A percentile compares a stretch with the other conserved stretches of the same genome.
These are phyloP conservation scores for Progne subis DNA, from an alignment of 2,113 vertebrate genomes.

Conservation along the genomic window DNA sequence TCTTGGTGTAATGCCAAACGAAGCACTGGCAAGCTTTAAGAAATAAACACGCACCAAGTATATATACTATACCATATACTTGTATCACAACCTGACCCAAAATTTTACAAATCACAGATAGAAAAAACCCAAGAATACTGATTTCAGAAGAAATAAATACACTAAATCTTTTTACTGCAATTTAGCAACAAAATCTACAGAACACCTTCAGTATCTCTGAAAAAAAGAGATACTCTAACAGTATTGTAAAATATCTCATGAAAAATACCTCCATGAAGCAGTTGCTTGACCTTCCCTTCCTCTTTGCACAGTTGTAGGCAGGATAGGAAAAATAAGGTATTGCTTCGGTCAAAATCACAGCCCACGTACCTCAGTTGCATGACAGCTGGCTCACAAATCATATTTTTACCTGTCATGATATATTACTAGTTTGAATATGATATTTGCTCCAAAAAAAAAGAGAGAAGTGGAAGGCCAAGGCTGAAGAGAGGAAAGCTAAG, in stretches of 20 bases:
- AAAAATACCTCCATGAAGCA: background rate
- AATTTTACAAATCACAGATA: background rate
- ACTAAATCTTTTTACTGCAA: background rate
- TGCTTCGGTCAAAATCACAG: background rate
- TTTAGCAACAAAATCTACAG: background rate
- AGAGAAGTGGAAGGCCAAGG: background rate
- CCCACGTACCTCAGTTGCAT: background rate
- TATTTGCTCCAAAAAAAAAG: background rate
- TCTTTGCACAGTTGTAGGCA: background rate
- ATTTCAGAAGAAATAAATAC: background rate
- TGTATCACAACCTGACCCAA: background rate
- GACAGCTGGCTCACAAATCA: background rate
- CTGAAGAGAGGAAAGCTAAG: background rate
- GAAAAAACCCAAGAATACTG: background rate
- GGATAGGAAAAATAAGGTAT: background rate
- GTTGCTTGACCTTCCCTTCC: background rate
- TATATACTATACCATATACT: background rate
- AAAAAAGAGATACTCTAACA: background rate
- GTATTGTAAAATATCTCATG: background rate
- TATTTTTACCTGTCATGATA: background rate
- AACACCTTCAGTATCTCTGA: background rate
- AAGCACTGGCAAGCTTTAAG: background rate
- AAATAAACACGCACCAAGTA: background rate
- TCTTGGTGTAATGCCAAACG: background rate
- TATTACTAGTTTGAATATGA: background rate